Base-by-base conservation (phyloP, 2,888 invertebrate species). In the Poecilobothrus nobilitatus region DNA sequence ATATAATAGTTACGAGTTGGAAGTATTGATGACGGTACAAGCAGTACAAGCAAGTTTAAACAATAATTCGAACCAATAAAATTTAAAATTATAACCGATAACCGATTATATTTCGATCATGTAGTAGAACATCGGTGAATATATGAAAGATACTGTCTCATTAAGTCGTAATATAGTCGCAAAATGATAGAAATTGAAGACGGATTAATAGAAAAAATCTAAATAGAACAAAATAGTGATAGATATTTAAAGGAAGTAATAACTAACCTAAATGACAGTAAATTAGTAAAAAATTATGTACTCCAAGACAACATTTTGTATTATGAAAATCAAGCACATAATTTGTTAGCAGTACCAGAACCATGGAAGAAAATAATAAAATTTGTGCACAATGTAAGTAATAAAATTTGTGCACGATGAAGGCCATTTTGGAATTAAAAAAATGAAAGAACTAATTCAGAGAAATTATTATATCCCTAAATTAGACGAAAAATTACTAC, bases 1-100 rank as follows among this genome's bases (percentile, higher is more conserved):
- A 5, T 77, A 75, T 69, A 74, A 75, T 62, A 75, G 74, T 63
- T 78, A 78, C 67, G 76, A 78, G 63, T 63, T 68, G 12, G 68
- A 70, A 37, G 64, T 67, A 0, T 20, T 68, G 18, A 66, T 68
- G 1, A 34, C 67, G 8, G 66, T 69, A 18, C 5, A 8, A 15
- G 67, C 68, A 5, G 21, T 70, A 62, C 64, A 68, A 22, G n/a
- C n/a, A 68, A 68, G 22, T 34, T 65, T 34, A 61, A 44, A n/a
- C n/a, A n/a, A n/a, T n/a, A n/a, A n/a, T n/a, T n/a, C n/a, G 34
- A 63, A 44, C 53, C 65, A 18, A 1, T 33, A 20, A 53, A 27
- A 12, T 68, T 68, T 65, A 68, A 44, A n/a, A 61, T 68, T 7
- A n/a, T 61, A 10, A 68, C 68, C 4, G 68, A 68, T 65, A 65